Evolutionary conservation across 2,888 invertebrate genomes (phyloP).

Genomic region (Pseudolycoriella hygida): DNA sequence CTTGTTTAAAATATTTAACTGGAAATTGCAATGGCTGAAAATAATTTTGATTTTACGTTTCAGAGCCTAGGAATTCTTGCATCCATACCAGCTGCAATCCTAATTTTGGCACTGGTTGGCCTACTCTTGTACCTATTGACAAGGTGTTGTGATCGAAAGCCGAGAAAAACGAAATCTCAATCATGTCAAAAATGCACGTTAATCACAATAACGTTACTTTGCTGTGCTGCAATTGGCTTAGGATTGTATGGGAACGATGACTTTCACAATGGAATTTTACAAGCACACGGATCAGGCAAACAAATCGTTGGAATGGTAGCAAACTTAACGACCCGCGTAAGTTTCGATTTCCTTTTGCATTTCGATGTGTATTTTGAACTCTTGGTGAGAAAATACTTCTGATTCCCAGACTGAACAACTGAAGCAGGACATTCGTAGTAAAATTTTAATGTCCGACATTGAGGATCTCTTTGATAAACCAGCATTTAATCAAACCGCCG

Average conservation of each 20-base stretch:
- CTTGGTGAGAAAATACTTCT: too few relatives aligned
- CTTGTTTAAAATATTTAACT: too few relatives aligned
- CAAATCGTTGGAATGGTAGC: constrained; percentile 65
- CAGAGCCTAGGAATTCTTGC: constrained; percentile 88
- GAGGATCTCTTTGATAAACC: constrained; percentile 59
- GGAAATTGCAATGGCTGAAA: too few relatives aligned
- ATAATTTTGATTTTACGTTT: constrained; percentile 17
- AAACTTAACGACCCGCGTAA: constrained; percentile 66
- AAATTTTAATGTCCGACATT: constrained; percentile 47
- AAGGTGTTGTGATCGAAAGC: constrained; percentile 88
- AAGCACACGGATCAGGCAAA: constrained; percentile 61
- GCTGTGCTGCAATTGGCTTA: constrained; percentile 77
- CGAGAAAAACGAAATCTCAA: constrained; percentile 39
- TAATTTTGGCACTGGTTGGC: constrained; percentile 74
- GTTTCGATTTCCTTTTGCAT: constrained; percentile 7
- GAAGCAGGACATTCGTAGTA: constrained; percentile 53
- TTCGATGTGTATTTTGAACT: too few relatives aligned
- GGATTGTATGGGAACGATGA: constrained; percentile 87
- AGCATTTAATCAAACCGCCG: constrained; percentile 60
- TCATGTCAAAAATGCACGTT: constrained; percentile 29
- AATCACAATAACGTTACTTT: constrained; percentile 49
- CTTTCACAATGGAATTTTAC: constrained; percentile 76
- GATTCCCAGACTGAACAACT: constrained; percentile 50
- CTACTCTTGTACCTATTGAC: constrained; percentile 84
- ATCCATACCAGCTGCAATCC: constrained; percentile 81